Conservation (phyloP, 2,888 invertebrate genomes). For the Colletes collaris region DNA sequence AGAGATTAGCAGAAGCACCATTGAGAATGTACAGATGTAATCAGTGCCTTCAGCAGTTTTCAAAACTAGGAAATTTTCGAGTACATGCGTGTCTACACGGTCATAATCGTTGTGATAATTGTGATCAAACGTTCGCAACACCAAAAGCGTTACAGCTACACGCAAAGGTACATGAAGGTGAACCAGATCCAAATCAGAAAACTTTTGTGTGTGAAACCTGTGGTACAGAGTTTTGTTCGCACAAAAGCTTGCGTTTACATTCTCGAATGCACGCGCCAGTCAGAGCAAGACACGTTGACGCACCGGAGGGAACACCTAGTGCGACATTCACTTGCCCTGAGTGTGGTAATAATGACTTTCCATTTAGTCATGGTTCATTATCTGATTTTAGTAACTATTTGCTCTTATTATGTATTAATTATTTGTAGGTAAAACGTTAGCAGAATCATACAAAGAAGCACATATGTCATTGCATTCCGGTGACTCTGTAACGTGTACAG, state of each 20-base stretch:
- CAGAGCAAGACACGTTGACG: constrained; percentile 84
- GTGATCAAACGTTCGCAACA: constrained; percentile 79
- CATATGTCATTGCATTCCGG: constrained; percentile 88
- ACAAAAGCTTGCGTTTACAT: constrained; percentile 88
- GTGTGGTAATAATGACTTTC: constrained; percentile 73
- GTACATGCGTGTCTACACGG: constrained; percentile 82
- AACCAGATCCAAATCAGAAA: constrained; percentile 69
- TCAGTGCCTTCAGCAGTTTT: constrained; percentile 83
- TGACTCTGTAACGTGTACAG: constrained; percentile 85
- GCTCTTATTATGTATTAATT: not conserved
- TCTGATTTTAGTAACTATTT: not conserved
- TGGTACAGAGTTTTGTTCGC: constrained; percentile 87
- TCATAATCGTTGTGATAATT: constrained; percentile 78
- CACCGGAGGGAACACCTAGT: constrained; percentile 79
- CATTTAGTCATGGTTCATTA: not conserved
- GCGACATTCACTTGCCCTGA: constrained; percentile 79
- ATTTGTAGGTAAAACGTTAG: constrained; percentile 76
- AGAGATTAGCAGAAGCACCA: constrained; percentile 66
- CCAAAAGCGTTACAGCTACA: constrained; percentile 86
- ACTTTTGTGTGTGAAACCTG: constrained; percentile 87
- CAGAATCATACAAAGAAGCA: constrained; percentile 84
- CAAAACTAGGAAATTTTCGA: constrained; percentile 82
- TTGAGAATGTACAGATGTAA: constrained; percentile 83
- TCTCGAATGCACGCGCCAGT: constrained; percentile 90
- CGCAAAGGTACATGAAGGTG: constrained; percentile 84